Evolutionary conservation across 2,113 vertebrate species (phyloP).

Genomic region (Kobus ellipsiprymnus): DNA sequence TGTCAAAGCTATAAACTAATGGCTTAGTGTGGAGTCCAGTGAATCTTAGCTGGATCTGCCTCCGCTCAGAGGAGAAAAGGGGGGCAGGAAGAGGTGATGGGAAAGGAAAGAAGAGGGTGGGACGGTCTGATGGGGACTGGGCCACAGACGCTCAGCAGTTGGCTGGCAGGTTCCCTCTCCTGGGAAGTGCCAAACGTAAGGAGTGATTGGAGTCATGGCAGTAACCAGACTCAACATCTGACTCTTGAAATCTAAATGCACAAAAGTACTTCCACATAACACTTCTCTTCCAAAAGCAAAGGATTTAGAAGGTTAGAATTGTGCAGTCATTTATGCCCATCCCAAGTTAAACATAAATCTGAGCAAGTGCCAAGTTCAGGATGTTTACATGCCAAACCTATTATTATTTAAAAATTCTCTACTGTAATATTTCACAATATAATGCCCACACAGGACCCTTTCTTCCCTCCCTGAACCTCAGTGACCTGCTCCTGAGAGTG

Average conservation of each 20-base stretch:
- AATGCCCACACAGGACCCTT: background rate
- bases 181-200: conserved; percentile 9
- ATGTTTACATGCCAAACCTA: background rate
- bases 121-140: background rate
- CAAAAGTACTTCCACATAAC: background rate
- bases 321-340: background rate
- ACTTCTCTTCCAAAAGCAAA: background rate
- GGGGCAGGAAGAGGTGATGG: background rate
- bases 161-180: background rate
- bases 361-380: background rate
- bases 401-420: background rate
- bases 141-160: background rate
- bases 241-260: conserved; percentile 11
- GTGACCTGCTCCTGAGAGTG: background rate
- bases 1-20: background rate
- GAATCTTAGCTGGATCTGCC: background rate
- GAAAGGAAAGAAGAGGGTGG: background rate
- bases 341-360: background rate
- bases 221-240: background rate
- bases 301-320: background rate
- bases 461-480: background rate
- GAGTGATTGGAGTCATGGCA: background rate
- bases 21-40: background rate
- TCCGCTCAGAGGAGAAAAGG: background rate
- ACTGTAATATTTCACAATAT: background rate